These are phyloP conservation scores for Pteruthius melanotis DNA, from an alignment of 2,113 vertebrate species.

Conservation along the genomic window DNA sequence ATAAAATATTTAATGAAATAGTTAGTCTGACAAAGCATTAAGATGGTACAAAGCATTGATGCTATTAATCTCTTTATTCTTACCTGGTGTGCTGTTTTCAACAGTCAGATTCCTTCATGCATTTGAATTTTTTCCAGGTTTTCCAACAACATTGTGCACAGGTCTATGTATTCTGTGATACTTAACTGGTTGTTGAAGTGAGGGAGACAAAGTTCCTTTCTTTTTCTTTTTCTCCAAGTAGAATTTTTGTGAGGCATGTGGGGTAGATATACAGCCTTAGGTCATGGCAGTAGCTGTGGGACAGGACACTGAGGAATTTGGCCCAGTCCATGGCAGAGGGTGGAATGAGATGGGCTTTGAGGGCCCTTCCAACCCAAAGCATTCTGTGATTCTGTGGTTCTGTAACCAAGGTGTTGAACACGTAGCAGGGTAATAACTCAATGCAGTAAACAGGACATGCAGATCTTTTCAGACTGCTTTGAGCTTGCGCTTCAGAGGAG, in stretches of 20 bases:
- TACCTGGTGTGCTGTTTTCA: background rate
- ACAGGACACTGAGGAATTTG: background rate
- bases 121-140: background rate
- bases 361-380: background rate
- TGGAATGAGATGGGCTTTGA: background rate
- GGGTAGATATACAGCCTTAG: accelerated
- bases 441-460: background rate
- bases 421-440: background rate
- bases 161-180: background rate
- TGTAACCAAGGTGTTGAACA: background rate
- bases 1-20: background rate
- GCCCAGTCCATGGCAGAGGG: no score
- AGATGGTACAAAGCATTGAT: background rate
- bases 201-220: background rate
- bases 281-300: no score
- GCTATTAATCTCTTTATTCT: background rate
- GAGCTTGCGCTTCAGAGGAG: background rate
- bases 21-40: background rate
- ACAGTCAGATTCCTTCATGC: background rate
- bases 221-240: background rate
- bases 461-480: background rate
- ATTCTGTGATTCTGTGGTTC: background rate
- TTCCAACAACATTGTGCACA: background rate
- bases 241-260: background rate
- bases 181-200: background rate